A percentile compares a stretch with the other conserved stretches of the same genome.
Conservation (phyloP, 1,140 invertebrate species). For the Microplitis mediator region DNA sequence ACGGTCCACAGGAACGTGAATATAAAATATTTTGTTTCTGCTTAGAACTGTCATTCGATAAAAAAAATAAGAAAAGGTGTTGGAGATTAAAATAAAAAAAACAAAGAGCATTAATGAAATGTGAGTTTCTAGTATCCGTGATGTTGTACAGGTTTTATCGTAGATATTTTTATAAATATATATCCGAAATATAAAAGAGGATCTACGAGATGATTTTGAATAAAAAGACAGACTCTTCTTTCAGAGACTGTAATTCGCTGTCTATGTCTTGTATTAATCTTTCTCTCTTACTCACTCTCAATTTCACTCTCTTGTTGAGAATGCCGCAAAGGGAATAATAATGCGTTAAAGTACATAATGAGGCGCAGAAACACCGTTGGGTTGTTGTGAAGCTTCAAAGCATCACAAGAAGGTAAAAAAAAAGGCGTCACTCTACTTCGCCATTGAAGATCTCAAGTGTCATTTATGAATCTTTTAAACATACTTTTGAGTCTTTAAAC, state of each 20-base stretch:
- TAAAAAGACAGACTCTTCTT: constrained; percentile 37
- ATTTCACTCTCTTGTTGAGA: background rate
- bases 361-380: constrained; percentile 44
- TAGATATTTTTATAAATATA: background rate
- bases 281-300: background rate
- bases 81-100: background rate
- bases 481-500: background rate
- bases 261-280: background rate
- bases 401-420: constrained; percentile 12
- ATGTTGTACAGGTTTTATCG: background rate
- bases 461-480: constrained; percentile 24
- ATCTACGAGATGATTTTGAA: background rate
- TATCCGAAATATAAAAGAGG: background rate
- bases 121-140: background rate
- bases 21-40: background rate
- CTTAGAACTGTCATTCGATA: background rate
- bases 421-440: constrained; percentile 5
- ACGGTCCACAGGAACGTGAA: background rate
- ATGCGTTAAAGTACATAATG: constrained; percentile 52
- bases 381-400: constrained; percentile 32
- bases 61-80: background rate
- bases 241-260: constrained; percentile 19
- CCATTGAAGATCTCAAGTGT: constrained; percentile 16
- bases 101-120: background rate
- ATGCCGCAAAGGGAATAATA: constrained; percentile 49